A percentile compares a stretch with the other conserved stretches of the same genome.
These are phyloP conservation scores for Hirtodrosophila cameraria DNA, from an alignment of 2,888 invertebrate genomes.

Conservation along the genomic window DNA sequence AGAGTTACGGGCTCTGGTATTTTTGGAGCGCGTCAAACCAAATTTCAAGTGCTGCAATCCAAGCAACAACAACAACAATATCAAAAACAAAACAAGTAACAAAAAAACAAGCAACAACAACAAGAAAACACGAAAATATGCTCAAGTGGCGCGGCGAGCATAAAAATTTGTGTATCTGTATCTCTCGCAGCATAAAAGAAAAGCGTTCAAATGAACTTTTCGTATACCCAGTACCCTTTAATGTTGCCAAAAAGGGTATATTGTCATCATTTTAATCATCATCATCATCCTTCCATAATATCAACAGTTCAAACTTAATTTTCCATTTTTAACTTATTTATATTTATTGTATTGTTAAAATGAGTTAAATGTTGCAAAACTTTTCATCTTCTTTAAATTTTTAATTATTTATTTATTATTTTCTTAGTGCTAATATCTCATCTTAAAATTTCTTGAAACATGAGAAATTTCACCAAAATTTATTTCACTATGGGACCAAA, in stretches of 20 bases:
- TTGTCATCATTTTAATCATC: too few relatives aligned
- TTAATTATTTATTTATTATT: too few relatives aligned
- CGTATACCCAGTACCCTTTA: slow-evolving; percentile 13
- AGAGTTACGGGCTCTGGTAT: slow-evolving; percentile 32
- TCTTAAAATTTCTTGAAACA: too few relatives aligned
- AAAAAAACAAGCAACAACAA: slow-evolving; percentile 11
- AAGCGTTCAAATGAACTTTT: slow-evolving; percentile 77
- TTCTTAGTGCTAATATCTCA: too few relatives aligned
- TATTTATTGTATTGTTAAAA: too few relatives aligned
- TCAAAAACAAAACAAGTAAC: slow-evolving; percentile 16
- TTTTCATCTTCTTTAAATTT: too few relatives aligned
- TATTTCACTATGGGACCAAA: too few relatives aligned
- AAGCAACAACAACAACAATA: slow-evolving; percentile 24
- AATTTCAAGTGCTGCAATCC: slow-evolving; percentile 53
- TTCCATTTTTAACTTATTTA: too few relatives aligned
- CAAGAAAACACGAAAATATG: slow-evolving; percentile 52
- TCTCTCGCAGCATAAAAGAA: slow-evolving; percentile 62
- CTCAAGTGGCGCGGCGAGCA: slow-evolving; percentile 57
- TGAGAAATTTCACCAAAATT: too few relatives aligned
- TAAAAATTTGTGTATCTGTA: slow-evolving; percentile 70
- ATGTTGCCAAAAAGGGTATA: not conserved
- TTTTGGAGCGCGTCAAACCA: slow-evolving; percentile 59
- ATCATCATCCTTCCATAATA: too few relatives aligned
- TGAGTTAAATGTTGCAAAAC: too few relatives aligned
- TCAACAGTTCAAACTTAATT: too few relatives aligned